Evolutionary conservation across 1,140 invertebrate species (phyloP).

Genomic region (Drosophila persimilis): DNA sequence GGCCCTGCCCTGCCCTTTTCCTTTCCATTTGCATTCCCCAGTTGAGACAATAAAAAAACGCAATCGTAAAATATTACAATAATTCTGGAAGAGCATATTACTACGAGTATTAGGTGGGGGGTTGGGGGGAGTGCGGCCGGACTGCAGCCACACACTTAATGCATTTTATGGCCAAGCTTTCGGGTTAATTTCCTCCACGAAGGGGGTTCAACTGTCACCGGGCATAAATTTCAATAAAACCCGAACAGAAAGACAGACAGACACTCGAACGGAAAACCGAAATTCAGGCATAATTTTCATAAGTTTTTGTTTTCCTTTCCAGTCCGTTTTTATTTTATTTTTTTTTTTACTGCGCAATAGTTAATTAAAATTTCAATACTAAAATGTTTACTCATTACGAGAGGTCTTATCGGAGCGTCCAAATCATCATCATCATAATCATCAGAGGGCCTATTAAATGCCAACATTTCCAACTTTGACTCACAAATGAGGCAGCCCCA

Average conservation of each 20-base stretch:
- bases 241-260: conserved; percentile 10
- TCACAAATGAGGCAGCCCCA: conserved; percentile 54
- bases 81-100: conserved; percentile 21
- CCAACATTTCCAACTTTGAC: conserved; percentile 48
- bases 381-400: conserved; percentile 75
- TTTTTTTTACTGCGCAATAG: conserved; percentile 62
- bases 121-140: neutral
- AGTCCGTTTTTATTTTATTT: neutral
- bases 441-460: conserved; percentile 38
- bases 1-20: no score
- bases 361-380: conserved; percentile 79
- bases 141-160: conserved; percentile 54
- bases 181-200: conserved; percentile 60
- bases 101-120: neutral
- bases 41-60: conserved; percentile 72
- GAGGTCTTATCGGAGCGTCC: conserved; percentile 53
- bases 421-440: conserved; percentile 28
- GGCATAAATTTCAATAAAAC: conserved; percentile 75
- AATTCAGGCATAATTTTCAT: conserved; percentile 66
- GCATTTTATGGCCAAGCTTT: conserved; percentile 70
- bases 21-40: conserved; percentile 1
- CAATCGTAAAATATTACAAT: conserved; percentile 75
- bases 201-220: conserved; percentile 73
- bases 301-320: conserved; percentile 41
- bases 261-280: conserved; percentile 10